Percentiles rank a stretch among this genome's conserved stretches.
These are phyloP conservation scores for Formica aserva DNA, from an alignment of 2,888 invertebrate genomes.

Conservation along the genomic window DNA sequence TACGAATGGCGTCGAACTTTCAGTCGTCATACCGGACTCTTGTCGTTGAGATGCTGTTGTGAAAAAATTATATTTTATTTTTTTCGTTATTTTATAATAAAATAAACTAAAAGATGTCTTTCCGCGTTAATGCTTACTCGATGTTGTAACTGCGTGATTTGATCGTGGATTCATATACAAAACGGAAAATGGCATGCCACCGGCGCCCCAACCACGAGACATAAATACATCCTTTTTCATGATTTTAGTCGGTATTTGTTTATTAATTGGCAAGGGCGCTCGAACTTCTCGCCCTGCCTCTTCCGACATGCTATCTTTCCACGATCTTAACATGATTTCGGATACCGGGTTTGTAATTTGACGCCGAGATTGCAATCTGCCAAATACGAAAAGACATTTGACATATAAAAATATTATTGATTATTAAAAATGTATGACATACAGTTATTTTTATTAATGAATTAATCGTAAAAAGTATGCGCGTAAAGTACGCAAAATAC, in stretches of 20 bases:
- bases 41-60: slow-evolving; percentile 61
- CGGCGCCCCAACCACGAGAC: slow-evolving; percentile 87
- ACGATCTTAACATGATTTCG: slow-evolving; percentile 53
- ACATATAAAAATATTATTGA: background rate
- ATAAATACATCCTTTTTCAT: slow-evolving; percentile 85
- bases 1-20: slow-evolving; percentile 56
- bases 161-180: slow-evolving; percentile 85
- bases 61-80: background rate
- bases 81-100: background rate
- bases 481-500: background rate
- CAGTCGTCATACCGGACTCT: slow-evolving; percentile 55
- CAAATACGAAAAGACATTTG: slow-evolving; percentile 4
- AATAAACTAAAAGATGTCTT: background rate
- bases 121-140: background rate
- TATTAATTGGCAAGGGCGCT: slow-evolving; percentile 5
- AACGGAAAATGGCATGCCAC: slow-evolving; percentile 87
- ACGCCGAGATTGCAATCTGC: slow-evolving; percentile 60
- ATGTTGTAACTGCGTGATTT: slow-evolving; percentile 60
- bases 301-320: slow-evolving; percentile 46
- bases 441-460: background rate
- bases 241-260: slow-evolving; percentile 53
- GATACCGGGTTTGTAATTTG: slow-evolving; percentile 50
- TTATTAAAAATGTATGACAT: background rate
- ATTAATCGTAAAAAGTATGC: background rate
- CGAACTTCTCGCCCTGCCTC: slow-evolving; percentile 34